Percentiles rank a stretch among this genome's conserved stretches.
Evolutionary conservation across 2,888 invertebrate species (phyloP).

Genomic region (Hedya salicella): DNA sequence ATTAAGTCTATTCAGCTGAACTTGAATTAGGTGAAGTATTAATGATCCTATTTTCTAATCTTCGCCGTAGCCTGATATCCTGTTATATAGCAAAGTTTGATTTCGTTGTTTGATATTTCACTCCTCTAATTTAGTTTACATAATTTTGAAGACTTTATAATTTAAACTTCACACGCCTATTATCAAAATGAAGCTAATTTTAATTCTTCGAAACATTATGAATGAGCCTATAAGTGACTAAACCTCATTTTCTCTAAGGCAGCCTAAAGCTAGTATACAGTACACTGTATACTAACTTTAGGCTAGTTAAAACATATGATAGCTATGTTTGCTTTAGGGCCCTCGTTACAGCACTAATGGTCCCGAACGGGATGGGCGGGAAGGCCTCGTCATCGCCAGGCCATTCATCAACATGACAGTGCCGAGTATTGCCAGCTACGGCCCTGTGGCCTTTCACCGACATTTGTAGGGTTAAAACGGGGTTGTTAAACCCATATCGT

Average conservation of each 20-base stretch:
- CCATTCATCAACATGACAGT: conserved; percentile 78
- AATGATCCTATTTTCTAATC: not conserved
- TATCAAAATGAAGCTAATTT: too few relatives aligned
- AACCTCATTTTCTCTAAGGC: too few relatives aligned
- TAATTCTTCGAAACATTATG: too few relatives aligned
- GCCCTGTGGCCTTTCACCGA: conserved; percentile 57
- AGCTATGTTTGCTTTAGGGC: conserved; percentile 45
- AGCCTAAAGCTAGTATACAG: too few relatives aligned
- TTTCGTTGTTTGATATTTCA: not conserved
- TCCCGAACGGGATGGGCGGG: conserved; percentile 53
- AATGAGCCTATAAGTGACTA: too few relatives aligned
- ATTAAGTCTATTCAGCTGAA: not conserved
- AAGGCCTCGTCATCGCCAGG: conserved; percentile 68
- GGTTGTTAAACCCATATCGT: conserved; percentile 53
- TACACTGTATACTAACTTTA: conserved; percentile 1
- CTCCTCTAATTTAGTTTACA: too few relatives aligned
- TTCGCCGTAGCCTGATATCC: not conserved
- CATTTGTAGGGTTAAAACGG: conserved; percentile 59
- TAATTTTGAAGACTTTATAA: too few relatives aligned
- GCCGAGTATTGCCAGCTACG: conserved; percentile 67
- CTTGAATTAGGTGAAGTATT: conserved; percentile 2
- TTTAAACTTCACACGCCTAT: too few relatives aligned
- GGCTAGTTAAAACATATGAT: not conserved
- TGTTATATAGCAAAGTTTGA: not conserved
- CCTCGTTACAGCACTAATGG: conserved; percentile 53